Conservation (phyloP, 2,113 vertebrate species). For the Antennarius striatus region DNA sequence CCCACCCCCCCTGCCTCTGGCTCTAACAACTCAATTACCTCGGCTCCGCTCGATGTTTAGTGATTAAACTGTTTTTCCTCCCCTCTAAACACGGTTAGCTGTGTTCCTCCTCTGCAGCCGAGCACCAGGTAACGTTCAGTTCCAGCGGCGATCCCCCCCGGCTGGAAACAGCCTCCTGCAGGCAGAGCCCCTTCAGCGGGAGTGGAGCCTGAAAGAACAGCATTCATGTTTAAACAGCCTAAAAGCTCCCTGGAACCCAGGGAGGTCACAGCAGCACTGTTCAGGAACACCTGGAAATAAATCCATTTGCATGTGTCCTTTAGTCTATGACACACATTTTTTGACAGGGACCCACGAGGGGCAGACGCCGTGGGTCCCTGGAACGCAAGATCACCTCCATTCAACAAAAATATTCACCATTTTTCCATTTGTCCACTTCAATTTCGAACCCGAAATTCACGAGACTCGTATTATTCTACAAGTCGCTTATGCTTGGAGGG, state of each 20-base stretch:
- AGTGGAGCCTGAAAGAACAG: slow-evolving; percentile 42
- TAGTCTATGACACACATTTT: no score
- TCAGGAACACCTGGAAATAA: background rate
- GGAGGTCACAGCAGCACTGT: background rate
- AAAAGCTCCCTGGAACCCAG: slow-evolving; percentile 16
- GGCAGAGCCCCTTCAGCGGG: slow-evolving; percentile 27
- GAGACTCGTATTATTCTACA: no score
- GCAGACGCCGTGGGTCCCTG: no score
- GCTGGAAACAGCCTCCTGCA: slow-evolving; percentile 34
- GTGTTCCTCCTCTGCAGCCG: slow-evolving; percentile 28
- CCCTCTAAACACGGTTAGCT: slow-evolving; percentile 48
- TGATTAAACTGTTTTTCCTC: slow-evolving; percentile 46
- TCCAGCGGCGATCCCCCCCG: slow-evolving; percentile 10
- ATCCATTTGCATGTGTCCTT: no score
- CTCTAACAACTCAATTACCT: slow-evolving; percentile 61
- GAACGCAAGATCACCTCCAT: no score
- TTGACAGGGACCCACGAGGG: no score
- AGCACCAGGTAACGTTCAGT: slow-evolving; percentile 37
- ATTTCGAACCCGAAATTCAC: no score
- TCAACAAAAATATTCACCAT: no score
- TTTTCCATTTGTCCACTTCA: no score
- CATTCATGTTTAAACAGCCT: slow-evolving; percentile 57
- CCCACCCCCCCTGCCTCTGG: slow-evolving; percentile 10
- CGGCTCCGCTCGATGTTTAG: slow-evolving; percentile 34
- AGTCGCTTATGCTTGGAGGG: no score